phyloP scores from a whole-genome alignment of 2,888 invertebrate species.

The Ditula angustiorana region DNA sequence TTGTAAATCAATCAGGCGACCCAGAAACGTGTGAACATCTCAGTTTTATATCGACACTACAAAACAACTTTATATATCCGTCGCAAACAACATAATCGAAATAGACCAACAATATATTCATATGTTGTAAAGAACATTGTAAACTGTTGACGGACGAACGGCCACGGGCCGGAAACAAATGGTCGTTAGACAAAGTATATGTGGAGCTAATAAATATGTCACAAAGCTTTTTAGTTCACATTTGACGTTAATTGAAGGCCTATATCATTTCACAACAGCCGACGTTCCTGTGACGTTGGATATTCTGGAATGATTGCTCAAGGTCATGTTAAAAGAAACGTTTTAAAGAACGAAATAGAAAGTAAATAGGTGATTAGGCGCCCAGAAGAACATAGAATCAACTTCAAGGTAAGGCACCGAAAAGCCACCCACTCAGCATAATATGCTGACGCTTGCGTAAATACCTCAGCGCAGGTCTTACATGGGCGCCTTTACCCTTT shows the following conservation, averaged over 20 bases:
- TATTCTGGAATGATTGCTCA: not conserved
- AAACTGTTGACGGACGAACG: conserved; percentile 24
- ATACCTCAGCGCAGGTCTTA: too few relatives aligned
- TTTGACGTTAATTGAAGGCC: conserved; percentile 27
- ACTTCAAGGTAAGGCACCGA: too few relatives aligned
- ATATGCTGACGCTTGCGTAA: too few relatives aligned
- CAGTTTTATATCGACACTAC: conserved; percentile 15
- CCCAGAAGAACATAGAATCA: too few relatives aligned
- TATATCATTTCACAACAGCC: too few relatives aligned
- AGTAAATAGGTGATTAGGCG: too few relatives aligned
- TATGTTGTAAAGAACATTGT: conserved; percentile 28
- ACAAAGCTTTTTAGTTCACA: conserved; percentile 32
- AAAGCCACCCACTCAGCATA: too few relatives aligned
- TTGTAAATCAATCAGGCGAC: not conserved
- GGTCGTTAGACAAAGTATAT: conserved; percentile 34
- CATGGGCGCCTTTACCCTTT: too few relatives aligned
- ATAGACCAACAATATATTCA: conserved; percentile 9
- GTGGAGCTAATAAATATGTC: conserved; percentile 36
- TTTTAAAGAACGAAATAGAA: too few relatives aligned
- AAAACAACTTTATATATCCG: conserved; percentile 26
- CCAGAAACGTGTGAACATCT: not conserved
- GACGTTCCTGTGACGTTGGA: too few relatives aligned
- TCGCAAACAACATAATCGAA: conserved; percentile 11
- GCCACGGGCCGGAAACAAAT: conserved; percentile 19
- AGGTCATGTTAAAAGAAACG: not conserved